Evolutionary conservation across 2,888 invertebrate genomes (phyloP), one percentile per base, ranked within the genome.

Genomic region (Arctia plantaginis): DNA sequence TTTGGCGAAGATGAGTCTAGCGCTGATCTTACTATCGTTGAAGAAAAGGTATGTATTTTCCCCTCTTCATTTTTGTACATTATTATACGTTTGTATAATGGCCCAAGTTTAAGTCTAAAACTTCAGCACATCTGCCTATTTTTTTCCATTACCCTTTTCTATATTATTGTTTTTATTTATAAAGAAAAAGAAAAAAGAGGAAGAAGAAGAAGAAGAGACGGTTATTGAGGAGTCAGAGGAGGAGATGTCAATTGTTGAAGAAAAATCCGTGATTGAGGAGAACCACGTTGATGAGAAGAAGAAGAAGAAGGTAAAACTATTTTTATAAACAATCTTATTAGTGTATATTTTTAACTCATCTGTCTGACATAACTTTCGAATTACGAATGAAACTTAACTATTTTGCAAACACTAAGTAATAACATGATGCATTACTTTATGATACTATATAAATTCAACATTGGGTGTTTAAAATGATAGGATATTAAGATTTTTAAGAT

Each of bases 1-100:
- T 97, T 97, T 85, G 99, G 99, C 70, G 97, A 98, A 90, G 99
- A 98, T 85, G 98, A 98, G 89, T 98, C 98, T 3, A 97, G 97
- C 66, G 98, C 99, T 68, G 97, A 98, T 87, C 96, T 99, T 75
- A 98, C 98, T 35, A 97, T 99, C 20, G 97, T 96, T 1, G 95
- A 95, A 81, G 96, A 96, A 89, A 96, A 97, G 93, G 95, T 94
- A 89, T 2, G 62, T 62, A 1, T 30, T 27, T 41, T 41, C 12
- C 18, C 18, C 20, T 51, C 64, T 27, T 44, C 10, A 62, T 10
- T 44, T 59, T 30, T 23, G 15, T 55, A 69, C n/a, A 33, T 51
- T 44, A 4, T 33, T 27, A 41, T 41, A 12, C 12, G 18, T 47
- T 41, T 44, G 30, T 23, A 41, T n/a, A 51, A 7, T 30, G 27